A percentile compares a stretch with the other conserved stretches of the same genome.
Evolutionary conservation across 2,888 invertebrate genomes (phyloP).

Genomic region (Buathra laborator): DNA sequence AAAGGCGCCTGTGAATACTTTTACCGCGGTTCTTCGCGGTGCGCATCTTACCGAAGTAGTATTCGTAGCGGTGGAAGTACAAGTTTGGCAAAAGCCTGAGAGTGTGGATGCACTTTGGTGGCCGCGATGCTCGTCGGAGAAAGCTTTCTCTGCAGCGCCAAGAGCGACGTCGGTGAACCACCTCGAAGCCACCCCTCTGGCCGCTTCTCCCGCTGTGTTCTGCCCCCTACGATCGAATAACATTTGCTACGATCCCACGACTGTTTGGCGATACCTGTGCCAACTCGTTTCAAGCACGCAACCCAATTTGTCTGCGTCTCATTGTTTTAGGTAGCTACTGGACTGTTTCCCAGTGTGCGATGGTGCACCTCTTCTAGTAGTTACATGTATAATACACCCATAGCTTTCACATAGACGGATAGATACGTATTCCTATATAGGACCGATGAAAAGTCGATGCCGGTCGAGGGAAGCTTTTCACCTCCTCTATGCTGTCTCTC

Average conservation of each 20-base stretch:
- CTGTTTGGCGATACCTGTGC: slow-evolving; percentile 85
- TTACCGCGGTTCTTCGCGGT: neutral
- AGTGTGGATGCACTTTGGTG: slow-evolving; percentile 50
- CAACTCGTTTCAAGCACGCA: slow-evolving; percentile 85
- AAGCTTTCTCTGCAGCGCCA: slow-evolving; percentile 60
- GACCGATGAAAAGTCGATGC: slow-evolving; percentile 48
- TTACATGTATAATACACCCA: slow-evolving; percentile 2
- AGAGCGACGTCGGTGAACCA: slow-evolving; percentile 57
- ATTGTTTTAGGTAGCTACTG: slow-evolving; percentile 78
- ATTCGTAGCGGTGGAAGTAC: slow-evolving; percentile 13
- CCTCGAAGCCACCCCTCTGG: slow-evolving; percentile 42
- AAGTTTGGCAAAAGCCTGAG: slow-evolving; percentile 51
- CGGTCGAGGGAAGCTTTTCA: slow-evolving; percentile 20
- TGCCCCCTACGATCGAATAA: slow-evolving; percentile 75
- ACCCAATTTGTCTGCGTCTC: slow-evolving; percentile 85
- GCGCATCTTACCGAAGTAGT: slow-evolving; percentile 11
- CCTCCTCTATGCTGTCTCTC: slow-evolving; percentile 12
- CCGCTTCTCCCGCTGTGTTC: neutral
- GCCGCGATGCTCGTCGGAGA: slow-evolving; percentile 55
- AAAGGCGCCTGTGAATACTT: slow-evolving; percentile 21
- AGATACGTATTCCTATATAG: neutral
- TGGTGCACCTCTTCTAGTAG: slow-evolving; percentile 34
- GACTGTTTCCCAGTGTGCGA: neutral
- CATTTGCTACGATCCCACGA: slow-evolving; percentile 84
- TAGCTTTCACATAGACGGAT: neutral